Evolutionary conservation across 2,797 vertebrate genomes (phyloP), one percentile per base, ranked within the genome.

Genomic region (Bufotes viridis): DNA sequence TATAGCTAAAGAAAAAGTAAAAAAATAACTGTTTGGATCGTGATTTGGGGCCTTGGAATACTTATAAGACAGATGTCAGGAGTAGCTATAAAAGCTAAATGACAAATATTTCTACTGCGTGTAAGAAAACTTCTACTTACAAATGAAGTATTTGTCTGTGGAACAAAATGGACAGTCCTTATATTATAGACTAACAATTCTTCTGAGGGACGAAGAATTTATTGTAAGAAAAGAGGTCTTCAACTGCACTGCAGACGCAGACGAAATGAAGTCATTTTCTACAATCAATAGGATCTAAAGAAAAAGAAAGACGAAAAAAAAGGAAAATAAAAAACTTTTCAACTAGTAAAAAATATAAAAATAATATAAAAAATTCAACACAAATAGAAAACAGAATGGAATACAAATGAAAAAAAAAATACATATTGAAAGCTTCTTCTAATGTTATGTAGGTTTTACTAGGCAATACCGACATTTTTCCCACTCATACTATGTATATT

Each of bases 91-190:
- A 80, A 51, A 80, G 81, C 26, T 58, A 84, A 67, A 84, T 70
- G 63, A 70, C 75, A 88, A 75, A 82, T 61, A 20, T 84, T 42
- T 84, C 9, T 29, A 17, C 29, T 51, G 78, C 24, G 20, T 81
- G 42, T n/a, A 87, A 61, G 55, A 81, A 75, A 87, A 85, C 60
- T 72, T 87, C 55, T 74, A 81, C 58, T 79, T 75, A 42, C 13
- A 74, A 84, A 53, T 84, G 29, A 84, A 61, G 20, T 49, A 74
- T 84, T 75, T 84, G 26, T 63, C 55, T 84, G 29, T 84, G 69
- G 70, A 84, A 61, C n/a, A 75, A 20, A 76, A 61, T 34, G 55
- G 57, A 75, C 70, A 75, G 70, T 61, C 34, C 55, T 61, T 76
- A 76, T 49, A 29, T 84, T 75, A 84, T 53, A 34, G 14, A 60